Percentiles rank a stretch among this genome's conserved stretches.
These are phyloP conservation scores for Sussaba pulchella DNA, from an alignment of 2,888 invertebrate species.

Conservation along the genomic window DNA sequence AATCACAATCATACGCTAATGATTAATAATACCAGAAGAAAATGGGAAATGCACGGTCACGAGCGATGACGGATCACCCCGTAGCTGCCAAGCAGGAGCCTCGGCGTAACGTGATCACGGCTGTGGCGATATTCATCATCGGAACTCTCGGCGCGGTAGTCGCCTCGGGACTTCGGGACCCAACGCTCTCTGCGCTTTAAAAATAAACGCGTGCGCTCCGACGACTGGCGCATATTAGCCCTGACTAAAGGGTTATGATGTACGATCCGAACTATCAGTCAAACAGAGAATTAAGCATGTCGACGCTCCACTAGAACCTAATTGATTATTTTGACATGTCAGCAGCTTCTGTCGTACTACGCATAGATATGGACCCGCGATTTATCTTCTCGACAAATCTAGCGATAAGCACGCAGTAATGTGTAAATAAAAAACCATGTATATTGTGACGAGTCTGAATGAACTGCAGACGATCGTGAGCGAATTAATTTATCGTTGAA, in stretches of 20 bases:
- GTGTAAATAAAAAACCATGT: conserved; percentile 35
- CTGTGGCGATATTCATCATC: conserved; percentile 64
- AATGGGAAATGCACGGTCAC: conserved; percentile 23
- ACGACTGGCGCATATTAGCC: conserved; percentile 68
- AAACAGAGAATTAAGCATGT: conserved; percentile 78
- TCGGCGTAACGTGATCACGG: conserved; percentile 55
- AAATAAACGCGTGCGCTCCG: conserved; percentile 59
- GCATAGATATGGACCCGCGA: conserved; percentile 10
- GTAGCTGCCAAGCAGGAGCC: conserved; percentile 20
- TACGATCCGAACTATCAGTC: conserved; percentile 74
- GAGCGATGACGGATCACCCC: conserved; percentile 59
- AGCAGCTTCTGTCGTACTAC: conserved; percentile 63
- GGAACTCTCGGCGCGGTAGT: conserved; percentile 48
- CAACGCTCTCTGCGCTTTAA: conserved; percentile 49
- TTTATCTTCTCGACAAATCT: conserved; percentile 40
- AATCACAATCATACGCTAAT: conserved; percentile 12
- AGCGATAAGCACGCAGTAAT: conserved; percentile 32
- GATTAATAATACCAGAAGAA: conserved; percentile 54
- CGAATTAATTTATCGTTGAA: conserved; percentile 14
- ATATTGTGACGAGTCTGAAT: conserved; percentile 14
- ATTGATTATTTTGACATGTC: conserved; percentile 80
- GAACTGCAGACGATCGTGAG: conserved; percentile 15
- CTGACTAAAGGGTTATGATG: conserved; percentile 76
- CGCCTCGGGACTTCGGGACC: conserved; percentile 18
- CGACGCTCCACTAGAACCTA: conserved; percentile 73